A percentile compares a stretch with the other conserved stretches of the same genome.
Conservation (phyloP, 1,140 invertebrate species). For the Macrosteles quadrilineatus region DNA sequence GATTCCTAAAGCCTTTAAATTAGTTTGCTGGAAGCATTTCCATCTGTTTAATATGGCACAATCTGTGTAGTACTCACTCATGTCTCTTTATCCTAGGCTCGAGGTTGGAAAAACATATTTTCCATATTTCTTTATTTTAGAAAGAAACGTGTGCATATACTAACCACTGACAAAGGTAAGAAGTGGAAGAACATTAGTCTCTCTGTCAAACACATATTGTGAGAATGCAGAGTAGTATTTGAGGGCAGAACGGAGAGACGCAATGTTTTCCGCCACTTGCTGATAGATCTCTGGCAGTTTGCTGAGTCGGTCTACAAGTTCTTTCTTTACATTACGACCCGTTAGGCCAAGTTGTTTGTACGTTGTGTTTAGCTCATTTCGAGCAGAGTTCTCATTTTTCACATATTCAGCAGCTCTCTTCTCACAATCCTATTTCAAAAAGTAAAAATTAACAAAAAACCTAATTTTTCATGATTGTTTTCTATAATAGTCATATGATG, state of each 20-base stretch:
- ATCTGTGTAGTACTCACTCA: neutral
- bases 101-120: neutral
- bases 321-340: conserved; percentile 76
- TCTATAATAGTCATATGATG: too few relatives aligned
- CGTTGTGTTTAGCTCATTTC: conserved; percentile 71
- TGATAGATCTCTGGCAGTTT: conserved; percentile 78
- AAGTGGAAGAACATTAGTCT: conserved; percentile 53
- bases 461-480: too few relatives aligned
- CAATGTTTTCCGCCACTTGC: conserved; percentile 62
- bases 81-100: too few relatives aligned
- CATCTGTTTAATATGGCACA: too few relatives aligned
- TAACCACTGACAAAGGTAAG: conserved; percentile 61
- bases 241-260: conserved; percentile 62
- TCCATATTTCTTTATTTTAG: too few relatives aligned
- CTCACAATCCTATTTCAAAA: conserved; percentile 67
- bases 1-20: too few relatives aligned
- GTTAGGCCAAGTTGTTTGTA: conserved; percentile 85
- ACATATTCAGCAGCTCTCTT: conserved; percentile 78
- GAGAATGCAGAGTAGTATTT: conserved; percentile 66
- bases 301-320: conserved; percentile 70
- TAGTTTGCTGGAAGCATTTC: too few relatives aligned
- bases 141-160: too few relatives aligned
- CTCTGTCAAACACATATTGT: conserved; percentile 37
- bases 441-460: too few relatives aligned
- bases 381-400: conserved; percentile 73